A percentile compares a stretch with the other conserved stretches of the same genome.
These are phyloP conservation scores for Cotesia chilonis DNA, from an alignment of 1,140 invertebrate species.

Conservation along the genomic window DNA sequence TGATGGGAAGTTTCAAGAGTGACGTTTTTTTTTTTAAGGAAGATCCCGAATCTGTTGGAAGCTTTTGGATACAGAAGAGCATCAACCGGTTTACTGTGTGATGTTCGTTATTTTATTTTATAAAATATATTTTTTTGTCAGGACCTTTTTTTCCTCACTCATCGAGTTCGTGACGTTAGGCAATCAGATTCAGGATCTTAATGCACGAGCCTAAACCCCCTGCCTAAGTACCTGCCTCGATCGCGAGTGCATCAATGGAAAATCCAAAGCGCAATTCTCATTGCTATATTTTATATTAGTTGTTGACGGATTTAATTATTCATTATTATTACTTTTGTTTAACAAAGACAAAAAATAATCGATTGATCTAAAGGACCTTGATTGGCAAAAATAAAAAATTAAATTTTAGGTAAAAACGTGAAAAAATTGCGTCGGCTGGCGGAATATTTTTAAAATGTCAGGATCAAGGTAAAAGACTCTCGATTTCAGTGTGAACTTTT, in stretches of 20 bases:
- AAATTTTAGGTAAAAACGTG: not conserved
- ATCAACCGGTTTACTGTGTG: not conserved
- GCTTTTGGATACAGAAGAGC: not conserved
- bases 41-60: no score
- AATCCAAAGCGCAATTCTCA: not conserved
- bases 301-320: not conserved
- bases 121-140: not conserved
- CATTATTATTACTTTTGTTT: not conserved
- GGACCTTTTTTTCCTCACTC: not conserved
- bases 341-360: not conserved
- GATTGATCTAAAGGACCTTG: not conserved
- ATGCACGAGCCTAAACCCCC: not conserved
- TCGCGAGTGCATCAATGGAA: slow-evolving; percentile 2
- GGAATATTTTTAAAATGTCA: slow-evolving; percentile 3
- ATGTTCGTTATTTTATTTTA: not conserved
- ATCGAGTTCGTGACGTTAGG: slow-evolving; percentile 15
- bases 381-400: no score
- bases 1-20: no score
- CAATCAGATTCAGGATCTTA: slow-evolving; percentile 14
- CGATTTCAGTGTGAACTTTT: not conserved
- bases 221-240: not conserved
- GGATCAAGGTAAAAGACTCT: slow-evolving; percentile 10
- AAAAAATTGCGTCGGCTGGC: not conserved
- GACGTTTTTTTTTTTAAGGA: no score
- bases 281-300: not conserved